Base-by-base conservation (phyloP, 2,888 invertebrate genomes). In the Nasonovia ribisnigri region DNA sequence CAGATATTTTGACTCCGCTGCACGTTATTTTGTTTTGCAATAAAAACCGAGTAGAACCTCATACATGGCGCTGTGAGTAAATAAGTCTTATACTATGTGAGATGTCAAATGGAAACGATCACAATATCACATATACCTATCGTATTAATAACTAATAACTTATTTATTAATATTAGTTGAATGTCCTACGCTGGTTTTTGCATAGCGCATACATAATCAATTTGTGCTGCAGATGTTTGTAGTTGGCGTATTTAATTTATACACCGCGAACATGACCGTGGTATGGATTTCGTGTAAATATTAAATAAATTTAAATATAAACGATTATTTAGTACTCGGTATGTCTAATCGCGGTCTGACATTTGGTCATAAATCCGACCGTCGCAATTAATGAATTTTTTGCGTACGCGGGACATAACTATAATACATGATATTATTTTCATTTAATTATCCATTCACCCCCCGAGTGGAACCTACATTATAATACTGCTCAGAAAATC, bases 301-400 rank as follows among this genome's bases (percentile, higher is more conserved):
- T 36, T 8, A 20, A 77, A 77, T 77, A 77, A 1, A 8, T 77
- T 77, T 77, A 77, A 77, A 67, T 46, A 13, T 26, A 86, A 46
- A 86, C 46, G 46, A n/a, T 86, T 86, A 86, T 43, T 46, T 86
- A 86, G 43, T 43, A 43, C n/a, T 86, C 20, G n/a, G 29, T 46
- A 86, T 46, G 86, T 46, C n/a, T 86, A 86, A 46, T 86, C 16
- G 46, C 13, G 86, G 43, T n/a, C 29, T 43, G 46, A n/a, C 46
- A 16, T 86, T 46, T 86, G 46, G 46, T 43, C 46, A 46, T 86
- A 43, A 86, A 88, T 54, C 54, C 24, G 88, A 89, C 43, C 29
- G 57, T 42, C 43, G 42, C 43, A 43, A 89, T 89, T 89, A 89
- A 89, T 57, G 57, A 29, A 46, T n/a, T 20, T 89, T 89, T 89